Percentiles rank a stretch among this genome's conserved stretches.
These are phyloP conservation scores for Oophaga pumilio DNA, from an alignment of 2,113 vertebrate genomes.

Conservation along the genomic window DNA sequence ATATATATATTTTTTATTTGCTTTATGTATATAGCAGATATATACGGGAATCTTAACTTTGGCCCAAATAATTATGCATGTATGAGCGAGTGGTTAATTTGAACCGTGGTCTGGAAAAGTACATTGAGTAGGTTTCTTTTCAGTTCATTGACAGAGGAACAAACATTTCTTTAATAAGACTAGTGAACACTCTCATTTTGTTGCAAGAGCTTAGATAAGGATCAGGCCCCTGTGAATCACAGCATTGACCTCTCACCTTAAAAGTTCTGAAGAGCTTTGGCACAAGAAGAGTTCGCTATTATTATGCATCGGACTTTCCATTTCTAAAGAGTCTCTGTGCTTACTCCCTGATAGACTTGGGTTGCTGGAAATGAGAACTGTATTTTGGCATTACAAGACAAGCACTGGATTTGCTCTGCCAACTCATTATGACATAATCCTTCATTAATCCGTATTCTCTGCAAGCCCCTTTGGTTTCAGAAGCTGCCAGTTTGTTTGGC, in stretches of 20 bases:
- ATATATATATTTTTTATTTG: background rate
- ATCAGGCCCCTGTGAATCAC: constrained; percentile 83
- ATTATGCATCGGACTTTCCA: constrained; percentile 83
- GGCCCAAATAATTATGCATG: constrained; percentile 74
- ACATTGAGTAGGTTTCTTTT: constrained; percentile 75
- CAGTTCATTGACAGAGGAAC: constrained; percentile 79
- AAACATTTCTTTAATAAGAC: constrained; percentile 95
- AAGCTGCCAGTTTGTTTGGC: constrained; percentile 26
- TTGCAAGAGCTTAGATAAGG: constrained; percentile 87
- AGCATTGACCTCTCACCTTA: constrained; percentile 86
- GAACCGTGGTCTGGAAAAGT: constrained; percentile 76
- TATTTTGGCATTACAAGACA: constrained; percentile 86
- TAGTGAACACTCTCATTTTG: constrained; percentile 76
- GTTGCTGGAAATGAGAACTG: constrained; percentile 88
- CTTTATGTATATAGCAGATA: background rate
- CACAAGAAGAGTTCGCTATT: constrained; percentile 82
- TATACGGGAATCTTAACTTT: background rate
- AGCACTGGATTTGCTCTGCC: constrained; percentile 75
- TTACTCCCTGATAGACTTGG: constrained; percentile 88
- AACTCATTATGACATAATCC: constrained; percentile 87
- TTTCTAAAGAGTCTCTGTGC: constrained; percentile 80
- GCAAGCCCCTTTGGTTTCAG: constrained; percentile 67
- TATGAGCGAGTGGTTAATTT: constrained; percentile 76
- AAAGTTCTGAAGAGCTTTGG: constrained; percentile 80
- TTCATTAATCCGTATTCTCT: constrained; percentile 82